A percentile compares a stretch with the other conserved stretches of the same genome.
Evolutionary conservation across 2,888 invertebrate genomes (phyloP).

Genomic region (Branchipolynoe longqiensis): DNA sequence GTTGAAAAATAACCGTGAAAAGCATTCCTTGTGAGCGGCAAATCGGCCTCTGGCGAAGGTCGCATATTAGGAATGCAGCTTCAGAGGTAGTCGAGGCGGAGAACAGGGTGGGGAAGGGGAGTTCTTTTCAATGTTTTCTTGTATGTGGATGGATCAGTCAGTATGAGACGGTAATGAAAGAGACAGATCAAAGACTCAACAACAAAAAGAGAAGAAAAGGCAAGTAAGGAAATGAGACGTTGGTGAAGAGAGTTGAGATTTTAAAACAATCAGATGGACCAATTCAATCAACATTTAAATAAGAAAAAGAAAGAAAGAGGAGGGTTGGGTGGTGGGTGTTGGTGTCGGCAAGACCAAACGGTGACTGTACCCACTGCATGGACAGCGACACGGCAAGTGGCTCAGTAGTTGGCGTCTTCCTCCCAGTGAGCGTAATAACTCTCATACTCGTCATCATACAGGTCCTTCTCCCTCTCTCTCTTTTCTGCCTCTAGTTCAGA

Average conservation of each 20-base stretch:
- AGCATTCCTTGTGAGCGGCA: conserved; percentile 34
- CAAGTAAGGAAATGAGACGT: conserved; percentile 24
- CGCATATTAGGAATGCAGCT: neutral
- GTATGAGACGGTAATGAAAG: conserved; percentile 48
- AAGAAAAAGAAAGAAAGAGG: conserved; percentile 6
- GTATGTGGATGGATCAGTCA: conserved; percentile 34
- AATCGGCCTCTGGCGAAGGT: conserved; percentile 19
- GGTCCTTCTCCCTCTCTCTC: conserved; percentile 42
- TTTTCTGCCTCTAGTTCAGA: conserved; percentile 52
- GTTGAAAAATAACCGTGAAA: neutral
- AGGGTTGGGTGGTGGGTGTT: neutral
- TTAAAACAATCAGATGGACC: conserved; percentile 51
- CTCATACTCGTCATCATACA: conserved; percentile 50
- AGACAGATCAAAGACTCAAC: conserved; percentile 42
- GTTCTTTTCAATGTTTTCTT: no score
- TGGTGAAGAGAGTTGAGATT: conserved; percentile 27
- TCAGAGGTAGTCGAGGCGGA: conserved; percentile 17
- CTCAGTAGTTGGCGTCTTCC: conserved; percentile 16
- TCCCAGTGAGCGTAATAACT: conserved; percentile 48
- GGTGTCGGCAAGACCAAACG: conserved; percentile 4
- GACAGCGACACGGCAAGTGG: neutral
- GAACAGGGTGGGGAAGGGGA: conserved; percentile 28
- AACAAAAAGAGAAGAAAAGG: conserved; percentile 49
- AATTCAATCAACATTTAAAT: no score
- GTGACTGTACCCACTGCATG: conserved; percentile 43